phyloP scores from a whole-genome alignment of 92 coral and sea anemone genomes.

The Virgularia gustaviana region DNA sequence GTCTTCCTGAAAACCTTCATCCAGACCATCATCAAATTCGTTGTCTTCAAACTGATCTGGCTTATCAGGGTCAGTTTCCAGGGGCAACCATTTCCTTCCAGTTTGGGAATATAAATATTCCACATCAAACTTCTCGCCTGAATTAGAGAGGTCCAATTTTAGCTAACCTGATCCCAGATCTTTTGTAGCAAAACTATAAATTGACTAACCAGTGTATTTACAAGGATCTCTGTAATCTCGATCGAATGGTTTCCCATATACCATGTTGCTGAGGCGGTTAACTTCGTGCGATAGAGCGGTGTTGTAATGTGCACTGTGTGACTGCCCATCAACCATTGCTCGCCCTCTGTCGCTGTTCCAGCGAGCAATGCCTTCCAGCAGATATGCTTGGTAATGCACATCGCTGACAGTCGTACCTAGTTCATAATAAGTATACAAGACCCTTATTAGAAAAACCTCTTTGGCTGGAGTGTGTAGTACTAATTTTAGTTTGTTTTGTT shows the following conservation, averaged over 20 bases:
- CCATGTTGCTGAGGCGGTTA: neutral
- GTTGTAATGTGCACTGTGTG: constrained; percentile 4
- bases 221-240: constrained; percentile 18
- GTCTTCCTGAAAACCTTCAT: constrained; percentile 38
- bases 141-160: neutral
- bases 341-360: constrained; percentile 33
- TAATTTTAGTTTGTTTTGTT: neutral
- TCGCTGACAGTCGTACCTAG: constrained; percentile 29
- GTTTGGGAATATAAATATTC: constrained; percentile 42
- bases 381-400: too few relatives aligned
- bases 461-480: neutral
- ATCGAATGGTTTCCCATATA: constrained; percentile 9
- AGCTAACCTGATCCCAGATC: neutral
- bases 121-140: constrained; percentile 26
- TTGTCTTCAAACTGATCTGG: constrained; percentile 14
- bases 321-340: constrained; percentile 18
- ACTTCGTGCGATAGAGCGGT: constrained; percentile 23
- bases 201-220: constrained; percentile 42
- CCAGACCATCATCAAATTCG: neutral
- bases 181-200: neutral
- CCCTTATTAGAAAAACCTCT: neutral
- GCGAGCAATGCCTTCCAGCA: constrained; percentile 12
- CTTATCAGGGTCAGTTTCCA: constrained; percentile 24
- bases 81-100: constrained; percentile 18
- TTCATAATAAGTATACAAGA: constrained; percentile 26